Conservation (phyloP, 2,888 invertebrate species). For the Sarcophaga subvicina region DNA sequence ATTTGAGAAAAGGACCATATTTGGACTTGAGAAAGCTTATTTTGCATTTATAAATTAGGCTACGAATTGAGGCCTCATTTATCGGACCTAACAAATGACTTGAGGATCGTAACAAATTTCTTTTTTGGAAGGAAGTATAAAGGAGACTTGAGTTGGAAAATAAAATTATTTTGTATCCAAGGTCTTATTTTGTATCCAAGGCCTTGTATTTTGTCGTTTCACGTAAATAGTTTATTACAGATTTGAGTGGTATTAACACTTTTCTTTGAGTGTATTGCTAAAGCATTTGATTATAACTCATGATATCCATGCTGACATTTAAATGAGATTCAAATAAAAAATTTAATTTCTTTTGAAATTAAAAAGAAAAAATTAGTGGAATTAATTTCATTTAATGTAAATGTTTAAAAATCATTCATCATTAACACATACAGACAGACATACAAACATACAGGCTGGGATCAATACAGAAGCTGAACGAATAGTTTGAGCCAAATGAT, state of each 20-base stretch:
- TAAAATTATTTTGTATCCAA: too few species aligned
- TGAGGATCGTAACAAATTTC: too few species aligned
- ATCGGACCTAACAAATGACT: too few species aligned
- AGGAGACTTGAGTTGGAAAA: too few species aligned
- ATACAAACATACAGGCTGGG: background rate
- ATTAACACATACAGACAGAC: background rate
- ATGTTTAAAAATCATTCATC: conserved; percentile 26
- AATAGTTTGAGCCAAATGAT: conserved; percentile 6
- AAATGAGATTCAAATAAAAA: conserved; percentile 19
- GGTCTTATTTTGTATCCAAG: too few species aligned
- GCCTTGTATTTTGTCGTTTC: too few species aligned
- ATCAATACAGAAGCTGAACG: conserved; percentile 55
- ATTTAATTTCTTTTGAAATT: conserved; percentile 57
- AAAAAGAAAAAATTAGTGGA: conserved; percentile 55
- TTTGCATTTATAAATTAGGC: too few species aligned
- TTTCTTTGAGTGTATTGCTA: background rate
- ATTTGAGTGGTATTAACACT: background rate
- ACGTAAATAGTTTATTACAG: too few species aligned
- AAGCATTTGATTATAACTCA: background rate
- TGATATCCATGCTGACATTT: background rate
- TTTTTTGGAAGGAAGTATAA: too few species aligned
- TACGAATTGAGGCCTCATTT: too few species aligned
- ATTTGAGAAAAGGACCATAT: too few species aligned
- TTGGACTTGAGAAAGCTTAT: too few species aligned
- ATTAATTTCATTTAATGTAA: conserved; percentile 51